A percentile compares a stretch with the other conserved stretches of the same genome.
Evolutionary conservation across 1,140 invertebrate genomes (phyloP).

Genomic region (Bilobella aurantiaca): DNA sequence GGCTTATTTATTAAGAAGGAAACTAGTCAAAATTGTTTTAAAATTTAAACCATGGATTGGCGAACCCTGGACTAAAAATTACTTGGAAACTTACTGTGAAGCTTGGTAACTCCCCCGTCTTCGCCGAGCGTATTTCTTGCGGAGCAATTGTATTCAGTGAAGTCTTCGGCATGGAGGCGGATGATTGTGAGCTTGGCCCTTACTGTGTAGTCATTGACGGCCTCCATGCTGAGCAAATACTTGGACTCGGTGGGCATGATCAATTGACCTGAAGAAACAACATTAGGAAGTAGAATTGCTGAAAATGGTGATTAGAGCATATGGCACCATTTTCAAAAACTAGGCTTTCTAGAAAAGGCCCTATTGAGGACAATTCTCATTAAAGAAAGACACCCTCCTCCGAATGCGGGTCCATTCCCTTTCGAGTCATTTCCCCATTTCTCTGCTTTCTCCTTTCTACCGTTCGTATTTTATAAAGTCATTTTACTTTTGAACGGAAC

Average conservation of each 20-base stretch:
- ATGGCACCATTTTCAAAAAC: too few relatives aligned
- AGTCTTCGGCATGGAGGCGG: constrained; percentile 42
- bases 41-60: too few relatives aligned
- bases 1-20: too few relatives aligned
- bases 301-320: too few relatives aligned
- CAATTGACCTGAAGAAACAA: constrained; percentile 5
- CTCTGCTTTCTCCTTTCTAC: too few relatives aligned
- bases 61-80: too few relatives aligned
- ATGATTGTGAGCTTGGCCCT: constrained; percentile 42
- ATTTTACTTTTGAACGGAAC: too few relatives aligned
- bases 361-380: neutral
- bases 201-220: constrained; percentile 37
- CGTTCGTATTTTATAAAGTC: too few relatives aligned
- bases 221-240: constrained; percentile 35
- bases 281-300: too few relatives aligned
- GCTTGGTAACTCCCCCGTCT: constrained; percentile 41
- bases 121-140: constrained; percentile 44
- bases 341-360: neutral
- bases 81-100: constrained; percentile 44
- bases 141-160: constrained; percentile 44
- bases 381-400: neutral
- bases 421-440: too few relatives aligned
- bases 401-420: too few relatives aligned
- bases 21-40: neutral
- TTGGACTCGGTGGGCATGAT: constrained; percentile 7